Evolutionary conservation across 2,113 vertebrate species (phyloP).

Genomic region (Larimichthys polyactis): DNA sequence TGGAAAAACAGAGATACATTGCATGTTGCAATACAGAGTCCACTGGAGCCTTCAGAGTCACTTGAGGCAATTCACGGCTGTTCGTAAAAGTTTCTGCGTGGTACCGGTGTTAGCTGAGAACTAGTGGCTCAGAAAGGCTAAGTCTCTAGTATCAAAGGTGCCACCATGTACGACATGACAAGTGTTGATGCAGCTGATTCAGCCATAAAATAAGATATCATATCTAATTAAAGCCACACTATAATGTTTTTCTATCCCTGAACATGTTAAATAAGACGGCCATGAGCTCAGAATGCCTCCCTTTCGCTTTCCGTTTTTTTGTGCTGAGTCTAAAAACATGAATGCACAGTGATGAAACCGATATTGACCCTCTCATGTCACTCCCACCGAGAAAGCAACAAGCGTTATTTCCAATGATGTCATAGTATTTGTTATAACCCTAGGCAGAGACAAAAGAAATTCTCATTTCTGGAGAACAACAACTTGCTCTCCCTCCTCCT

Average conservation of each 20-base stretch:
- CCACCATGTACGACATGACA: too few relatives aligned
- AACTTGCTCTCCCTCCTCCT: constrained; percentile 38
- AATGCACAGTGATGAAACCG: neutral
- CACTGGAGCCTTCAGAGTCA: too few relatives aligned
- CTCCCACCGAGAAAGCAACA: constrained; percentile 13
- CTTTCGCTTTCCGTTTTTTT: constrained; percentile 1
- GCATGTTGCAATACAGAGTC: too few relatives aligned
- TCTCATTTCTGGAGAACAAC: constrained; percentile 32
- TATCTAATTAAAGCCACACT: neutral
- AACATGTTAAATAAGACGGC: neutral
- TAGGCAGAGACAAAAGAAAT: constrained; percentile 35
- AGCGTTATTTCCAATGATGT: neutral
- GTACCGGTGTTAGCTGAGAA: too few relatives aligned
- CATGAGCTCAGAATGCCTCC: neutral
- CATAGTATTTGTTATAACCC: constrained; percentile 1
- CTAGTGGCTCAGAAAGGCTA: too few relatives aligned
- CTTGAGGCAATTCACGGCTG: too few relatives aligned
- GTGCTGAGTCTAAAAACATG: neutral
- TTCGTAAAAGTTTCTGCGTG: too few relatives aligned
- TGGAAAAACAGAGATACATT: too few relatives aligned
- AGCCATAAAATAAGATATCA: neutral
- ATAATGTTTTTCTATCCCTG: neutral
- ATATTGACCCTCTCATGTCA: constrained; percentile 32
- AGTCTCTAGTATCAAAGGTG: too few relatives aligned
- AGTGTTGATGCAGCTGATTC: neutral